Evolutionary conservation across 2,113 vertebrate genomes (phyloP).

Genomic region (Chaenocephalus aceratus): DNA sequence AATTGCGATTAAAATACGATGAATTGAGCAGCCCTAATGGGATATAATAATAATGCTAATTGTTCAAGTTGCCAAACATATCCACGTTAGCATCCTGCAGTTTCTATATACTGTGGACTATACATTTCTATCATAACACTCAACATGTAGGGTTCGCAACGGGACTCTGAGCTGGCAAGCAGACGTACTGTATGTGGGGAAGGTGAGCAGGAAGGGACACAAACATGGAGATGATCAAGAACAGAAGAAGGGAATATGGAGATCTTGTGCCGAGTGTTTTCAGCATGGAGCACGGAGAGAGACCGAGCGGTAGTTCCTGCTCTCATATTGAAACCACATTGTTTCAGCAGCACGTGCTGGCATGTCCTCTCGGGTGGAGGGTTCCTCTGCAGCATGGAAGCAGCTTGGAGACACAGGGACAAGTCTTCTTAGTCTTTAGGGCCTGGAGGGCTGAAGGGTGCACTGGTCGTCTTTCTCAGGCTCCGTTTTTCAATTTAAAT

Average conservation of each 20-base stretch:
- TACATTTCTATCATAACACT: too few relatives aligned
- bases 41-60: too few relatives aligned
- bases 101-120: too few relatives aligned
- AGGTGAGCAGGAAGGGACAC: background rate
- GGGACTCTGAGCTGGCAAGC: too few relatives aligned
- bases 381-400: constrained; percentile 30
- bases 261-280: constrained; percentile 10
- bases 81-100: too few relatives aligned
- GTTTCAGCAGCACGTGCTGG: constrained; percentile 73
- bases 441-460: constrained; percentile 39
- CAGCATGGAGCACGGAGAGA: background rate
- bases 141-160: too few relatives aligned
- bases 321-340: constrained; percentile 71
- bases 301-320: constrained; percentile 13
- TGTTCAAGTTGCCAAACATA: too few relatives aligned
- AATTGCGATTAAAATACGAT: too few relatives aligned
- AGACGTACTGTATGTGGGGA: background rate
- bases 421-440: background rate
- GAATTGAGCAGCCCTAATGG: too few relatives aligned
- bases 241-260: background rate
- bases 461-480: background rate
- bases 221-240: background rate
- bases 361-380: constrained; percentile 71
- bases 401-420: constrained; percentile 3
- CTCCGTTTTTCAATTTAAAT: background rate